Percentiles rank a stretch among this genome's conserved stretches.
These are phyloP conservation scores for Hesperia comma DNA, from an alignment of 2,888 invertebrate genomes.

Conservation along the genomic window DNA sequence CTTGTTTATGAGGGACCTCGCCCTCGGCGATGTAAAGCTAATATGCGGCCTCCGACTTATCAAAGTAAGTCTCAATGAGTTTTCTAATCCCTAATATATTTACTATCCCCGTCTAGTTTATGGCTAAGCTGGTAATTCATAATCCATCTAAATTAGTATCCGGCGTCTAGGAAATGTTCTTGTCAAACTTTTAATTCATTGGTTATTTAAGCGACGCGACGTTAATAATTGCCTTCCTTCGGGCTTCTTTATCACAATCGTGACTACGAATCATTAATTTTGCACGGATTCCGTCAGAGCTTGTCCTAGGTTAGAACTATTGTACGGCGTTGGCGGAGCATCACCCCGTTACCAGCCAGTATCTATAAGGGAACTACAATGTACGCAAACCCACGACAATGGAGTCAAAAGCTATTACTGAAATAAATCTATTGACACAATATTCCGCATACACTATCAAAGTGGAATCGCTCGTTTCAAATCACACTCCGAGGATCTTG, in stretches of 20 bases:
- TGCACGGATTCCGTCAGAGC: constrained; percentile 22
- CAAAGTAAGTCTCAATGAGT: constrained; percentile 47
- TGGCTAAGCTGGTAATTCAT: constrained; percentile 5
- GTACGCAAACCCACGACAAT: constrained; percentile 32
- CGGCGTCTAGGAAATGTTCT: constrained; percentile 10
- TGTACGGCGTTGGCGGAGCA: constrained; percentile 24
- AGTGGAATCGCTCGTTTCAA: constrained; percentile 37
- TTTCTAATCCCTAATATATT: constrained; percentile 15
- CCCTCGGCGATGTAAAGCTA: constrained; percentile 59
- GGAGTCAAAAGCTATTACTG: constrained; percentile 28
- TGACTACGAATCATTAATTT: constrained; percentile 35
- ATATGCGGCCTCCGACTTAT: constrained; percentile 63
- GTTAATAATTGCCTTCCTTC: constrained; percentile 26
- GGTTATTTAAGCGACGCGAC: constrained; percentile 15
- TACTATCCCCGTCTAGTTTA: constrained; percentile 43
- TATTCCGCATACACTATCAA: constrained; percentile 29
- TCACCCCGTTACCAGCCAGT: constrained; percentile 17
- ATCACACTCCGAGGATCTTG: constrained; percentile 45
- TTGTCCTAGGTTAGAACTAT: constrained; percentile 25
- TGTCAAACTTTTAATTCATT: constrained; percentile 12
- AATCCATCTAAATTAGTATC: constrained; percentile 16
- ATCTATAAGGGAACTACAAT: constrained; percentile 19
- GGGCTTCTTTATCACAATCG: constrained; percentile 32
- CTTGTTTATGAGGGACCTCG: constrained; percentile 77
- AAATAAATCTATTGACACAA: constrained; percentile 37